These are phyloP conservation scores for Oppia nitens DNA, from an alignment of 1,140 invertebrate genomes.

Conservation along the genomic window DNA sequence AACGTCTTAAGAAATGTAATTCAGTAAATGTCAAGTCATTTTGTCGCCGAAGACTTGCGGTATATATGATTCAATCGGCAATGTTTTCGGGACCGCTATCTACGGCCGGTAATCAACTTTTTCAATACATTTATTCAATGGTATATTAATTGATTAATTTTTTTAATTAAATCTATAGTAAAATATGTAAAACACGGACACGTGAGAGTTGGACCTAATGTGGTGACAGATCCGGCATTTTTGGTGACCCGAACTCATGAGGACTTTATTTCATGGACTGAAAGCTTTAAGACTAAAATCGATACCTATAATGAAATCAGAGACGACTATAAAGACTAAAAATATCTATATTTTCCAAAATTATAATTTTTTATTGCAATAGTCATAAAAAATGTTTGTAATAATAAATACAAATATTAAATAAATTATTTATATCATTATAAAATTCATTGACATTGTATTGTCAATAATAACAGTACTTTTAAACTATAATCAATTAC, in stretches of 20 bases:
- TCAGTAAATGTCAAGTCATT: background rate
- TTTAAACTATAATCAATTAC: too few relatives aligned
- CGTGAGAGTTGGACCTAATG: background rate
- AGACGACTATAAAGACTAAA: too few relatives aligned
- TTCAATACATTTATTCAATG: too few relatives aligned
- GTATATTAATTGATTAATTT: background rate
- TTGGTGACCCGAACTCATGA: background rate
- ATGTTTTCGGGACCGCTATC: too few relatives aligned
- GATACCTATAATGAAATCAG: background rate
- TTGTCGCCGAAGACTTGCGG: background rate
- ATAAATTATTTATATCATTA: background rate
- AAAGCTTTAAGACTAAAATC: background rate
- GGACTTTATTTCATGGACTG: background rate
- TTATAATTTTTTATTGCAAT: background rate
- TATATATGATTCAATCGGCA: background rate
- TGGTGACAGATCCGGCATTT: background rate
- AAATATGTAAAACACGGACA: background rate
- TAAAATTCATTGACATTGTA: background rate
- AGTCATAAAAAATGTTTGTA: background rate
- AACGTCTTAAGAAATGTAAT: background rate
- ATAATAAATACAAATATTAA: background rate
- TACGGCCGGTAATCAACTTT: too few relatives aligned
- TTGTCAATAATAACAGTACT: background rate
- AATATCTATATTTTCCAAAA: too few relatives aligned
- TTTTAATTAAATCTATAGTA: background rate